Evolutionary conservation across 1,140 invertebrate genomes (phyloP).

Genomic region (Eupristina koningsbergeri): DNA sequence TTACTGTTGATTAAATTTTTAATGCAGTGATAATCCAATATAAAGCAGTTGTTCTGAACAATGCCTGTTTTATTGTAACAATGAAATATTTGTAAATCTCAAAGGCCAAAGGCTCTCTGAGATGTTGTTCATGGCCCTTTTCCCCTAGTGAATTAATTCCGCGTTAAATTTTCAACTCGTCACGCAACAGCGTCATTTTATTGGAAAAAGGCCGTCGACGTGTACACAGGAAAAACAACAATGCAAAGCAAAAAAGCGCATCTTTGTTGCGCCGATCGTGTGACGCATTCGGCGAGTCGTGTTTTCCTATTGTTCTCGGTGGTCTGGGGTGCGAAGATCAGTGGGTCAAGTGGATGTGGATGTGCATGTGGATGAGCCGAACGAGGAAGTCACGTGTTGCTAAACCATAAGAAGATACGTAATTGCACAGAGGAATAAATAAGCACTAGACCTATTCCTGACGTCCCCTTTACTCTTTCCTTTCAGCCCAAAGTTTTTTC

Average conservation of each 20-base stretch:
- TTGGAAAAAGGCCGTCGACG: not conserved
- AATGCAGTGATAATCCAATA: too few relatives aligned
- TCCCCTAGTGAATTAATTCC: not conserved
- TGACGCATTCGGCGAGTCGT: constrained; percentile 28
- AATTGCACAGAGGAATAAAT: constrained; percentile 22
- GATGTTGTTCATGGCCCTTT: not conserved
- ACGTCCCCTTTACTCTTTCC: not conserved
- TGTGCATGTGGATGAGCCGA: constrained; percentile 35
- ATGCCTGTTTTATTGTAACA: not conserved
- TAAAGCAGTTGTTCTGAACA: not conserved
- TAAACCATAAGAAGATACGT: constrained; percentile 3
- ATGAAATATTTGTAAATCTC: not conserved
- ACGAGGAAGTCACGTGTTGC: constrained; percentile 4
- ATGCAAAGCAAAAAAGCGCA: too few relatives aligned
- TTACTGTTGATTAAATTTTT: too few relatives aligned
- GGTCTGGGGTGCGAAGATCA: constrained; percentile 56
- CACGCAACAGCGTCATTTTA: not conserved
- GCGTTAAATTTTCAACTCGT: too few relatives aligned
- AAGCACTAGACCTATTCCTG: not conserved
- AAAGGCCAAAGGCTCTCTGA: not conserved
- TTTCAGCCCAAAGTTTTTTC: not conserved
- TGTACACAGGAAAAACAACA: not conserved
- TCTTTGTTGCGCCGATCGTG: not conserved
- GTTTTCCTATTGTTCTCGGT: constrained; percentile 38
- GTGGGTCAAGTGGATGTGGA: constrained; percentile 57